Conservation (phyloP, 2,797 vertebrate genomes). For the Acanthopagrus latus region DNA sequence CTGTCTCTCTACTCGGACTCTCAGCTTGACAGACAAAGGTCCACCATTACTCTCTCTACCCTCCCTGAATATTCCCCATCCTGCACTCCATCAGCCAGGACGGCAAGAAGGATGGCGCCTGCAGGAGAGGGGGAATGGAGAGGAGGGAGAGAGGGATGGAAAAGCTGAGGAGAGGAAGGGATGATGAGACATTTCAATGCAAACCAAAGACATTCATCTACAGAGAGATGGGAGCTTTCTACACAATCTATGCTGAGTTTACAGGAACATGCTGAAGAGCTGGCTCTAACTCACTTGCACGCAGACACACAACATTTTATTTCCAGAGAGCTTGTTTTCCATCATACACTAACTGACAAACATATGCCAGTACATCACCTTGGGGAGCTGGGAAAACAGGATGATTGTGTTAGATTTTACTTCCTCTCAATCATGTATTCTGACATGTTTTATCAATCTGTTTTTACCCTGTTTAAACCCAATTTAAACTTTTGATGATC, state of each 20-base stretch:
- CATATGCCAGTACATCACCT: conserved; percentile 33
- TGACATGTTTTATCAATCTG: not conserved
- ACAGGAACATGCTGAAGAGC: conserved; percentile 36
- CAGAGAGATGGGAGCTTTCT: conserved; percentile 30
- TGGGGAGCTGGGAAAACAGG: conserved; percentile 10
- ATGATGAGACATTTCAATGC: conserved; percentile 53
- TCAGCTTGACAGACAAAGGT: conserved; percentile 39
- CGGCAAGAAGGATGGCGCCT: conserved; percentile 34
- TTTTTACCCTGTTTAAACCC: not conserved
- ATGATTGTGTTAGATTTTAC: conserved; percentile 10
- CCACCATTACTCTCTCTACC: conserved; percentile 47
- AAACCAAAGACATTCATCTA: conserved; percentile 58
- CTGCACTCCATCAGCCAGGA: conserved; percentile 52
- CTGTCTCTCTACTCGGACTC: conserved; percentile 26
- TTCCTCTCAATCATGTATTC: not conserved
- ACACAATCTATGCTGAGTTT: conserved; percentile 54
- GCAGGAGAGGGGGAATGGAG: not conserved
- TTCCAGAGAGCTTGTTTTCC: conserved; percentile 43
- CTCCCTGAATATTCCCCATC: conserved; percentile 36
- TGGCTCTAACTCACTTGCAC: not conserved
- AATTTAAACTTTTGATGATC: not conserved
- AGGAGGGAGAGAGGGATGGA: conserved; percentile 1
- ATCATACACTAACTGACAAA: conserved; percentile 46
- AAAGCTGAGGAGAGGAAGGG: conserved; percentile 11
- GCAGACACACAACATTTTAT: not conserved